Percentiles rank a stretch among this genome's conserved stretches.
Evolutionary conservation across 2,888 invertebrate species (phyloP).

Genomic region (Pammene fasciana): DNA sequence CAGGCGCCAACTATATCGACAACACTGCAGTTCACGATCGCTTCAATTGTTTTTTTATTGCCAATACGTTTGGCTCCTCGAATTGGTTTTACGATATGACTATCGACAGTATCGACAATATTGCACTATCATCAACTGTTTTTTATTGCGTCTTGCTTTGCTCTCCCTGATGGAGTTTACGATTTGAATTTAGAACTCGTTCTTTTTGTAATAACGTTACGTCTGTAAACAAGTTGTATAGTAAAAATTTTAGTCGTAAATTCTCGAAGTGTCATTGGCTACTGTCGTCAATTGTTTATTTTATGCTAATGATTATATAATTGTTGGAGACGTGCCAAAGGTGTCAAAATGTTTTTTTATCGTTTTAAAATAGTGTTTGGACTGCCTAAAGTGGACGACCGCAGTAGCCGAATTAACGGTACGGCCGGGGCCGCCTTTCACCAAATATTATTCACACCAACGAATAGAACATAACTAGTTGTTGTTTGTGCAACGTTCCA

Average conservation of each 20-base stretch:
- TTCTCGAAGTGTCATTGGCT: no score
- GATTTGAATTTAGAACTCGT: conserved; percentile 6
- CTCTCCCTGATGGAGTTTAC: conserved; percentile 3
- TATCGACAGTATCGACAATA: conserved; percentile 13
- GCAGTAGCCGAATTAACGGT: conserved; percentile 75
- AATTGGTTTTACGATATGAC: conserved; percentile 15
- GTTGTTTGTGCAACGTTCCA: conserved; percentile 33
- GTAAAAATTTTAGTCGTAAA: neutral
- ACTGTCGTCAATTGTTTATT: no score
- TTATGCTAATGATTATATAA: neutral
- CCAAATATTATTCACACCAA: conserved; percentile 71
- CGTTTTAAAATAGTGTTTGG: conserved; percentile 44
- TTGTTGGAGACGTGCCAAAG: neutral
- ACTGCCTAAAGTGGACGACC: conserved; percentile 59
- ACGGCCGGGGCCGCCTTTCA: conserved; percentile 58
- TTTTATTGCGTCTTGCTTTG: conserved; percentile 4
- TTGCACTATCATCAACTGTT: conserved; percentile 2
- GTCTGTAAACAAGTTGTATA: no score
- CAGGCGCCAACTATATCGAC: conserved; percentile 9
- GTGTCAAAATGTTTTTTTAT: conserved; percentile 1
- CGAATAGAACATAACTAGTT: conserved; percentile 40
- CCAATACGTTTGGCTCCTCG: conserved; percentile 1
- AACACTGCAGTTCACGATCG: conserved; percentile 3
- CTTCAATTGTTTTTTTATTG: conserved; percentile 27
- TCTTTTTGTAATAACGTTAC: neutral